Evolutionary conservation across 2,888 invertebrate genomes (phyloP).

Genomic region (Hyppa rectilinea): DNA sequence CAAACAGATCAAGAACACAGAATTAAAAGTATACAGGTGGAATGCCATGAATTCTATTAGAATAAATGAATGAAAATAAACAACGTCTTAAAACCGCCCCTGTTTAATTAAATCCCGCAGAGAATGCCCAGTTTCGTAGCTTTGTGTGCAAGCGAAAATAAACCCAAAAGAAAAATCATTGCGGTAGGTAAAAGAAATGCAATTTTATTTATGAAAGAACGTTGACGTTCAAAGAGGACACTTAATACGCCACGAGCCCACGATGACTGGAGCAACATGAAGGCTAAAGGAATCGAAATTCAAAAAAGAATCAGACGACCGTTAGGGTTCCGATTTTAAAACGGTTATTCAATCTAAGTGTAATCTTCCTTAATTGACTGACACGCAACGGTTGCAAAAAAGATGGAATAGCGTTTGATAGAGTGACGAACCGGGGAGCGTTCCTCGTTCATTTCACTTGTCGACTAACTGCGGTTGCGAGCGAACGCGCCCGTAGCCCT

Average conservation of each 20-base stretch:
- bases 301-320: slow-evolving; percentile 50
- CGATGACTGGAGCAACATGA: no score
- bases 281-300: slow-evolving; percentile 57
- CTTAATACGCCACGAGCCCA: slow-evolving; percentile 58
- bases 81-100: slow-evolving; percentile 41
- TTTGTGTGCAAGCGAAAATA: slow-evolving; percentile 49
- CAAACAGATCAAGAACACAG: slow-evolving; percentile 44
- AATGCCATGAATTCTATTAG: slow-evolving; percentile 50
- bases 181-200: slow-evolving; percentile 55
- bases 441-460: slow-evolving; percentile 80
- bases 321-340: slow-evolving; percentile 64
- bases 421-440: slow-evolving; percentile 73
- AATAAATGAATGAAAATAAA: slow-evolving; percentile 59
- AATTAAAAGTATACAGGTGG: slow-evolving; percentile 42
- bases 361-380: slow-evolving; percentile 78
- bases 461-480: slow-evolving; percentile 75
- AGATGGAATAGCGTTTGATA: slow-evolving; percentile 72
- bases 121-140: slow-evolving; percentile 36
- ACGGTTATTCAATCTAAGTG: slow-evolving; percentile 71
- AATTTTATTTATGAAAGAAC: slow-evolving; percentile 55
- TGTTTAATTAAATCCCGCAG: slow-evolving; percentile 58
- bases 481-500: slow-evolving; percentile 74
- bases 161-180: slow-evolving; percentile 42
- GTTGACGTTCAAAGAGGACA: slow-evolving; percentile 56
- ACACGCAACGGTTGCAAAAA: slow-evolving; percentile 75